Evolutionary conservation across 2,888 invertebrate species (phyloP).

Genomic region (Lingula anatina): DNA sequence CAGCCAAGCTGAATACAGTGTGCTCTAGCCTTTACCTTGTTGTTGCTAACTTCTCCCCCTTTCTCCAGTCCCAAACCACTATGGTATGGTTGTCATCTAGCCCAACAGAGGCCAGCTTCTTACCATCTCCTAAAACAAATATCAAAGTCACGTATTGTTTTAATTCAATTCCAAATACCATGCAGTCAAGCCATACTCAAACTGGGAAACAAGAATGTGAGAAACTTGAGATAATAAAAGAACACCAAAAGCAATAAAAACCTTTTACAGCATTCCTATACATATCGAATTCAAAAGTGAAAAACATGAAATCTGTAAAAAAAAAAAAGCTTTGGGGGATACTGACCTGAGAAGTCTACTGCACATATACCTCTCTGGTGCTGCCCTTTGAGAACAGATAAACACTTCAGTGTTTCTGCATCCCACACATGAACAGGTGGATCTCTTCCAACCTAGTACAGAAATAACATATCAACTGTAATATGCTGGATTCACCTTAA

Average conservation of each 20-base stretch:
- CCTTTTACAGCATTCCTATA: too few species aligned
- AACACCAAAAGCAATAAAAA: neutral
- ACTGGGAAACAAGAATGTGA: neutral
- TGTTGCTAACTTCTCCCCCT: constrained; percentile 53
- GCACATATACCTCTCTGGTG: constrained; percentile 53
- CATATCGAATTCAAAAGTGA: too few species aligned
- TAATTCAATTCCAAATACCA: neutral
- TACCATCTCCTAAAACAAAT: constrained; percentile 49
- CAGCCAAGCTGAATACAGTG: too few species aligned
- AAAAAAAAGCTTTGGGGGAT: neutral
- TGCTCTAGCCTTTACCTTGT: constrained; percentile 51
- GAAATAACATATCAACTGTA: constrained; percentile 1
- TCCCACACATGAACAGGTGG: constrained; percentile 54
- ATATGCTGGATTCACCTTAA: too few species aligned
- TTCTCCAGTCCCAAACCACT: constrained; percentile 55
- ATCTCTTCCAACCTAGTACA: constrained; percentile 50
- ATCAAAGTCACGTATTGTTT: neutral
- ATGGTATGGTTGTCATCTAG: constrained; percentile 53
- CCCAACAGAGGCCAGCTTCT: constrained; percentile 51
- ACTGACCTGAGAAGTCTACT: constrained; percentile 50
- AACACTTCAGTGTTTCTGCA: constrained; percentile 47
- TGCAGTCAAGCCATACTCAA: neutral
- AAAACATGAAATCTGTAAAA: neutral
- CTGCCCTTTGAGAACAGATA: constrained; percentile 51
- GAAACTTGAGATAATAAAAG: neutral